Percentiles rank a stretch among this genome's conserved stretches.
These are phyloP conservation scores for Prosopocoilus inquinatus DNA, from an alignment of 2,888 invertebrate genomes.

Conservation along the genomic window DNA sequence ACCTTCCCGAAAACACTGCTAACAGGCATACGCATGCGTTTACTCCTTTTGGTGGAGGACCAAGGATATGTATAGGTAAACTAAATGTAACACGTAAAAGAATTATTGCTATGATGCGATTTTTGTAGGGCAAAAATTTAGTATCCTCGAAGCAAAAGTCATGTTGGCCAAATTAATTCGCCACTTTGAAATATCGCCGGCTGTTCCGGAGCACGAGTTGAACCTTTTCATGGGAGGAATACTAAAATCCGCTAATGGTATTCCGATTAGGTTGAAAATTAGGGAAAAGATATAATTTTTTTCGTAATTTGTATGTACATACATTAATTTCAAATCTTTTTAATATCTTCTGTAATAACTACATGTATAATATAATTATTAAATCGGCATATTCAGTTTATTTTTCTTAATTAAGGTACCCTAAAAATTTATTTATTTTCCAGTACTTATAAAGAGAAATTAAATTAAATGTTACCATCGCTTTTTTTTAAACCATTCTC, in stretches of 20 bases:
- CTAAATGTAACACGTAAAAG: background rate
- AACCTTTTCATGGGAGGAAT: constrained; percentile 2
- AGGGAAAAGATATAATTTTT: background rate
- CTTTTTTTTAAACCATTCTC: no score
- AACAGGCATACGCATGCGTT: constrained; percentile 1
- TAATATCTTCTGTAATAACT: no score
- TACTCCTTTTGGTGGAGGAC: background rate
- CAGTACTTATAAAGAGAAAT: no score
- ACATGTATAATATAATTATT: no score
- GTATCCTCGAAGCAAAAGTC: background rate
- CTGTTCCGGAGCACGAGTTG: constrained; percentile 6
- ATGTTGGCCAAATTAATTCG: background rate
- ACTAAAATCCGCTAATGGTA: constrained; percentile 15
- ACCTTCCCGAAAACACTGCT: constrained; percentile 14
- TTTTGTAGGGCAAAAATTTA: background rate
- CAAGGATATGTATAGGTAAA: constrained; percentile 7
- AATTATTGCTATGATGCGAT: background rate
- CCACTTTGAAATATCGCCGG: constrained; percentile 9
- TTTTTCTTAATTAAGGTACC: no score
- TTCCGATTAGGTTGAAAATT: constrained; percentile 9
- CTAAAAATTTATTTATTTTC: no score
- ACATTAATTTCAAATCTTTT: no score
- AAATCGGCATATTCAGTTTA: no score
- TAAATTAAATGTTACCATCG: no score
- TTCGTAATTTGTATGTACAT: no score